A percentile compares a stretch with the other conserved stretches of the same genome.
phyloP scores from a whole-genome alignment of 35 echinoderm and acorn worm species.

The Patiria miniata region DNA sequence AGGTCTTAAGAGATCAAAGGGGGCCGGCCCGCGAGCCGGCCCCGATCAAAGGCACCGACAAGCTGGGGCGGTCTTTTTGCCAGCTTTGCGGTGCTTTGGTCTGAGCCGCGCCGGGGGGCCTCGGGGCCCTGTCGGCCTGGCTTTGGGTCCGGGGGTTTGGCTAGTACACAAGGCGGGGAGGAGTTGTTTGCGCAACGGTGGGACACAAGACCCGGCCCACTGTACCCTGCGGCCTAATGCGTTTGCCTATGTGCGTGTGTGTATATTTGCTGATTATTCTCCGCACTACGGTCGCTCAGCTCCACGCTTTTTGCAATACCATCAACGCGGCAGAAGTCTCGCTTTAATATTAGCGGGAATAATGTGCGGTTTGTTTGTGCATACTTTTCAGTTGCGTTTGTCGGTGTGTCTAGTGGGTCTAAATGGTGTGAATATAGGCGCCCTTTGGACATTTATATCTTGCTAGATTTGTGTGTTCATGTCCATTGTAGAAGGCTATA shows the following conservation, averaged over 20 bases:
- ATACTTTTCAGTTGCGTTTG: too few species aligned
- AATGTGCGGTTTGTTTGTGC: too few species aligned
- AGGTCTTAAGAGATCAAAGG: slow-evolving; percentile 28
- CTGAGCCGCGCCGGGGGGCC: background rate
- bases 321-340: too few species aligned
- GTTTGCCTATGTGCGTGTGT: too few species aligned
- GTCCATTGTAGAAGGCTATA: too few species aligned
- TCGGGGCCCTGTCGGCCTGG: background rate
- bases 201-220: background rate
- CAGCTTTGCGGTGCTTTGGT: slow-evolving; percentile 25
- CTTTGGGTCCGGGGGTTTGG: background rate
- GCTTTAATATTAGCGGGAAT: too few species aligned
- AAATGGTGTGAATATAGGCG: too few species aligned
- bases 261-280: background rate
- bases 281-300: background rate
- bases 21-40: background rate
- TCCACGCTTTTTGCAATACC: too few species aligned
- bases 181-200: slow-evolving; percentile 20
- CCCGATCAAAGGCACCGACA: slow-evolving; percentile 10
- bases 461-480: too few species aligned
- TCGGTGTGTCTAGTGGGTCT: too few species aligned
- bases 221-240: background rate
- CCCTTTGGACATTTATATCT: too few species aligned
- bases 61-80: slow-evolving; percentile 23
- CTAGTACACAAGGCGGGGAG: slow-evolving; percentile 7